These are phyloP conservation scores for Melanotaenia trifasciata DNA, from an alignment of 2,797 vertebrate genomes.

Conservation along the genomic window DNA sequence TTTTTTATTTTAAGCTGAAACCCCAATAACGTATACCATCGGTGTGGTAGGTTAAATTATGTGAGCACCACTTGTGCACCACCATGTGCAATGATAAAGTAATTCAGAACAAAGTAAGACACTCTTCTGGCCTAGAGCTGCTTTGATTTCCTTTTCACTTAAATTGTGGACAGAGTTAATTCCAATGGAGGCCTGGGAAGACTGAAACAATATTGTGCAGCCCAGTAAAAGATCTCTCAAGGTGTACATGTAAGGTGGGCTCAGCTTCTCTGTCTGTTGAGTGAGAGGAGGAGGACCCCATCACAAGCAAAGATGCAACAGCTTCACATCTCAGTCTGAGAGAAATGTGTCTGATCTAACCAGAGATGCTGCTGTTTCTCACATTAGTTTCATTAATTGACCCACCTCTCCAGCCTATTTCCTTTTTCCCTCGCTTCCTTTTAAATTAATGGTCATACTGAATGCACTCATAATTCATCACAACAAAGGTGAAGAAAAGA, in stretches of 20 bases:
- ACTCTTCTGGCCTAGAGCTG: background rate
- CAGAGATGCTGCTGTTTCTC: background rate
- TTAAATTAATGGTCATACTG: no score
- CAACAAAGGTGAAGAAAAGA: no score
- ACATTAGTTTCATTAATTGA: background rate
- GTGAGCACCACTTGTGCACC: no score
- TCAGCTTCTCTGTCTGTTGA: background rate
- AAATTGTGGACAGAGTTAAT: slow-evolving; percentile 21
- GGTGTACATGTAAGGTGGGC: background rate
- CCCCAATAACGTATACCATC: background rate
- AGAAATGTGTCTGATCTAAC: background rate
- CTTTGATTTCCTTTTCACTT: slow-evolving; percentile 19
- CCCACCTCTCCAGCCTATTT: background rate
- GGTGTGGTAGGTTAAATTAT: no score
- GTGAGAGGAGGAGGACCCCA: background rate
- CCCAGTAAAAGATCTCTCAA: background rate
- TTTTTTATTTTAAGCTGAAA: background rate
- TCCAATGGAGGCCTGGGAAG: background rate
- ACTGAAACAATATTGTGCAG: background rate
- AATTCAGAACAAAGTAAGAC: background rate
- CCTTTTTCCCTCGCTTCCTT: background rate
- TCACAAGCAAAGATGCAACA: background rate
- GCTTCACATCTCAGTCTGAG: background rate
- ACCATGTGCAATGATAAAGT: background rate
- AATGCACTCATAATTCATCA: no score